These are phyloP conservation scores for Drosophila nigrodunni DNA, from an alignment of 1,140 invertebrate species.

Conservation along the genomic window DNA sequence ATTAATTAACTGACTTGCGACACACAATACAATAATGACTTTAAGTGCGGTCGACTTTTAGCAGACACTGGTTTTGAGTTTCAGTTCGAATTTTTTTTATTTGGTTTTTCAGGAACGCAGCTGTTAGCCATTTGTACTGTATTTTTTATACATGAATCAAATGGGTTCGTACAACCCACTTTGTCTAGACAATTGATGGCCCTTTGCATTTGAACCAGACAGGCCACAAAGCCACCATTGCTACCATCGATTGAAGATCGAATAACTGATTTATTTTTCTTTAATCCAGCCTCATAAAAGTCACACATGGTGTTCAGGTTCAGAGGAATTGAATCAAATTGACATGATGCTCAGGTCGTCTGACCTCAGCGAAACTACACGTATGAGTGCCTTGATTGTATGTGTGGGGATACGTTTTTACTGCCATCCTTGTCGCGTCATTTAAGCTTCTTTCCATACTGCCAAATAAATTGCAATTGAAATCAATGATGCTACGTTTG, in stretches of 20 bases:
- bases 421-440: conserved; percentile 16
- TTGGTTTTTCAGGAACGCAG: conserved; percentile 7
- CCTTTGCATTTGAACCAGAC: not conserved
- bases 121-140: conserved; percentile 10
- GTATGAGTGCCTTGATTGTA: conserved; percentile 8
- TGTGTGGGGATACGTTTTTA: not conserved
- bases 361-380: conserved; percentile 10
- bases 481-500: conserved; percentile 37
- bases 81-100: not conserved
- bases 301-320: conserved; percentile 1
- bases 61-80: conserved; percentile 19
- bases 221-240: conserved; percentile 28
- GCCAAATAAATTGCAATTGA: conserved; percentile 54
- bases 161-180: conserved; percentile 53
- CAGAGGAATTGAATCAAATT: conserved; percentile 1
- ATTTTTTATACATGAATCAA: not conserved
- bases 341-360: conserved; percentile 1
- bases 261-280: conserved; percentile 47
- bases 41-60: conserved; percentile 27
- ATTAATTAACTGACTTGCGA: conserved; percentile 49
- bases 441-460: conserved; percentile 46
- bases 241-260: conserved; percentile 24
- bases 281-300: not conserved
- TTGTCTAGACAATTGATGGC: conserved; percentile 47
- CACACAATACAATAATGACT: conserved; percentile 16